Evolutionary conservation across 1,140 invertebrate species (phyloP).

Genomic region (Papilio helenus): DNA sequence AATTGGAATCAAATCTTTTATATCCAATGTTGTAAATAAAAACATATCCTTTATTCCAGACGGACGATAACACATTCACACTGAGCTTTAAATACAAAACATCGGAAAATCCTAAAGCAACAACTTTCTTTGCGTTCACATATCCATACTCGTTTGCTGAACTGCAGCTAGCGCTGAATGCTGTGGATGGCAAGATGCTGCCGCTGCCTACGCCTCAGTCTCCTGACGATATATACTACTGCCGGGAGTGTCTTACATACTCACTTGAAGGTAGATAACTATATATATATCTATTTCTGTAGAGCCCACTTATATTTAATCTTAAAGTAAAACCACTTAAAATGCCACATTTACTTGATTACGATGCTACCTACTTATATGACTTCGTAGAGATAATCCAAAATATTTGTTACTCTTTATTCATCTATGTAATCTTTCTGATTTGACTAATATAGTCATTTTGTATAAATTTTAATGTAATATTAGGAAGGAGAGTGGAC

Average conservation of each 20-base stretch:
- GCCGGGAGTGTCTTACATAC: slow-evolving; percentile 91
- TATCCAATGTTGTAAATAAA: not conserved
- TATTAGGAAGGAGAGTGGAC: slow-evolving; percentile 88
- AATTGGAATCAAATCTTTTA: not conserved
- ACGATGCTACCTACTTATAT: too few relatives aligned
- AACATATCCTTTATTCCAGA: slow-evolving; percentile 79
- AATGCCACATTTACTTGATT: too few relatives aligned
- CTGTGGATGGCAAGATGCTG: slow-evolving; percentile 85
- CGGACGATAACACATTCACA: slow-evolving; percentile 88
- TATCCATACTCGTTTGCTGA: slow-evolving; percentile 95
- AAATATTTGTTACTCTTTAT: too few relatives aligned
- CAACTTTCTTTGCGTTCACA: slow-evolving; percentile 95
- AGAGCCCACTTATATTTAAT: too few relatives aligned
- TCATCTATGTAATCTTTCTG: too few relatives aligned
- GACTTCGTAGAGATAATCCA: too few relatives aligned
- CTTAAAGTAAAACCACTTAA: too few relatives aligned
- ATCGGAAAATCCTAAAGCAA: slow-evolving; percentile 88
- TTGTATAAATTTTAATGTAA: not conserved
- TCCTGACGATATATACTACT: slow-evolving; percentile 92
- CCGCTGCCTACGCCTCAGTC: slow-evolving; percentile 61
- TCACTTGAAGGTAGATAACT: slow-evolving; percentile 88
- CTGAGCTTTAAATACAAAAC: slow-evolving; percentile 91
- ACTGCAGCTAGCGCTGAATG: slow-evolving; percentile 87
- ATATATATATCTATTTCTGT: too few relatives aligned
- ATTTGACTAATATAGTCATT: too few relatives aligned